These are phyloP conservation scores for Carcharodon carcharias DNA, from an alignment of 2,797 vertebrate genomes.

Conservation along the genomic window DNA sequence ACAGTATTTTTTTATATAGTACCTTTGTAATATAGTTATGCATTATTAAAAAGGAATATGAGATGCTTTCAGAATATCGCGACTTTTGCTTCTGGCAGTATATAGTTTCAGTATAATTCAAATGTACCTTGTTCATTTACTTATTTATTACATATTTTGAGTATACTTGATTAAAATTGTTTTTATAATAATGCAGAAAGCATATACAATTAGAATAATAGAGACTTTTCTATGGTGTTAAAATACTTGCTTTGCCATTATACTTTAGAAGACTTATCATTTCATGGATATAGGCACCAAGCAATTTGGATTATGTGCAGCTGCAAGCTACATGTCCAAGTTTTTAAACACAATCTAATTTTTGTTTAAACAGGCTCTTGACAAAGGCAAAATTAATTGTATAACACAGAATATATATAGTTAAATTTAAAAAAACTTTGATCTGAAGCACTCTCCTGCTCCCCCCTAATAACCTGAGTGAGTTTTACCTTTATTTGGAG, in stretches of 20 bases:
- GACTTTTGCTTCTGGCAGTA: slow-evolving; percentile 32
- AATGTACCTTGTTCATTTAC: slow-evolving; percentile 20
- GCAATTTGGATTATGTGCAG: slow-evolving; percentile 20
- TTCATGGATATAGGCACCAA: slow-evolving; percentile 32
- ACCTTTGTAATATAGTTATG: slow-evolving; percentile 34
- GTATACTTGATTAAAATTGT: neutral
- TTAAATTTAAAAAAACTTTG: neutral
- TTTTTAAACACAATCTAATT: slow-evolving; percentile 7
- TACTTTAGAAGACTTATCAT: slow-evolving; percentile 24
- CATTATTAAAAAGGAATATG: slow-evolving; percentile 32
- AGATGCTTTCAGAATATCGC: slow-evolving; percentile 21
- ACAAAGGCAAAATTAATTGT: neutral
- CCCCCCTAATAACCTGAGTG: neutral
- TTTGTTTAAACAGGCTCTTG: slow-evolving; percentile 24
- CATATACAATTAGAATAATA: slow-evolving; percentile 22
- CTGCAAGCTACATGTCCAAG: slow-evolving; percentile 6
- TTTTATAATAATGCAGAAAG: slow-evolving; percentile 27
- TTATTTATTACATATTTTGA: slow-evolving; percentile 30
- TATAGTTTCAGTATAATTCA: slow-evolving; percentile 22
- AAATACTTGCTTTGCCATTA: slow-evolving; percentile 31
- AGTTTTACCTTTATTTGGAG: neutral
- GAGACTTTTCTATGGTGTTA: neutral
- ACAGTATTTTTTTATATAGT: slow-evolving; percentile 26
- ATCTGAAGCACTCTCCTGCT: neutral
- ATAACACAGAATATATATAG: neutral